phyloP scores from a whole-genome alignment of 2,113 vertebrate species.

The Crotalus horridus region DNA sequence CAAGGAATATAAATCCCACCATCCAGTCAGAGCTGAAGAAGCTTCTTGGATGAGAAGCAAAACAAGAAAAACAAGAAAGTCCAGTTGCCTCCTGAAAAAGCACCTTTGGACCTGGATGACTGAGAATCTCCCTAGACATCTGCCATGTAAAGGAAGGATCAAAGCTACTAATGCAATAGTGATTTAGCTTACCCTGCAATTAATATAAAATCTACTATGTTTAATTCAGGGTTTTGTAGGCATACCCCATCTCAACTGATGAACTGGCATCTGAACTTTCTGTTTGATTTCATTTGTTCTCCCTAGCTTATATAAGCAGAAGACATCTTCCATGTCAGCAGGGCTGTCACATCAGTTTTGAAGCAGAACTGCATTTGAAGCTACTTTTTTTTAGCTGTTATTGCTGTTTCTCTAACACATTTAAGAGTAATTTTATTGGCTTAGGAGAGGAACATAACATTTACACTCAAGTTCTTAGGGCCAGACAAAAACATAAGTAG shows the following conservation, averaged over 20 bases:
- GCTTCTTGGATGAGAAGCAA: too few relatives aligned
- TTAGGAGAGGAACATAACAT: background rate
- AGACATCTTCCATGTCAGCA: background rate
- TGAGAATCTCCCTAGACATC: too few relatives aligned
- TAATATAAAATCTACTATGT: slow-evolving; percentile 8
- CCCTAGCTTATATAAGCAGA: background rate
- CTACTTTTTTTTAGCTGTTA: background rate
- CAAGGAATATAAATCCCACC: too few relatives aligned
- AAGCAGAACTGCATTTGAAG: background rate
- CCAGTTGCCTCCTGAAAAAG: too few relatives aligned
- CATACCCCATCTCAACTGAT: slow-evolving; percentile 9
- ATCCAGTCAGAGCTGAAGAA: too few relatives aligned
- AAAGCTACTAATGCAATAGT: background rate
- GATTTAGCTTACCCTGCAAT: slow-evolving; percentile 26
- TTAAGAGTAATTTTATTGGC: background rate
- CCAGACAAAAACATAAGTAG: background rate
- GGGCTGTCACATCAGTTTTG: background rate
- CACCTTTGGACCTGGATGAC: too few relatives aligned
- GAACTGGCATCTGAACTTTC: slow-evolving; percentile 36
- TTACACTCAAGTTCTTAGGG: background rate
- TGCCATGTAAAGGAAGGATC: background rate
- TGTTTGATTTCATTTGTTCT: slow-evolving; percentile 31
- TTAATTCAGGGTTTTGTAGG: slow-evolving; percentile 42
- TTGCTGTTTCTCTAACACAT: background rate
- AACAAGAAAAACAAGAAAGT: too few relatives aligned